Base-by-base conservation (phyloP, 2,888 invertebrate species). In the Heterodera filipjevi region DNA sequence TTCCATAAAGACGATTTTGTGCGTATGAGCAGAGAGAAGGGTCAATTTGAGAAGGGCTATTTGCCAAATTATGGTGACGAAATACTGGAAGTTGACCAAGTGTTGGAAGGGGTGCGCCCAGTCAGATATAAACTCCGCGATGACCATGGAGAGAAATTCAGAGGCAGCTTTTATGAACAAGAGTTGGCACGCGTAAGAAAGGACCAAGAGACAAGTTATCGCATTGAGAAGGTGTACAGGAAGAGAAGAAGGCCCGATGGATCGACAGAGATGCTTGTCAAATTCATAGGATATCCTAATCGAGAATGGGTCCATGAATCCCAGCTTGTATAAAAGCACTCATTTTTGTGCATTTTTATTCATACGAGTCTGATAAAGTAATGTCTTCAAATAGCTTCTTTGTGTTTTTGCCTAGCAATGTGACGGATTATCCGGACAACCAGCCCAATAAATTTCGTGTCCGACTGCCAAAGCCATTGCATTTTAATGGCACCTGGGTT, bases 401-500 rank as follows among this genome's bases (percentile, higher is more conserved):
- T 27, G 22, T 70, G 59, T 53, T 49, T 39, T 39, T 14, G 74
- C 35, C 35, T 74, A 39, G 39, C 39, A 39, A 39, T 39, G 39
- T 39, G 39, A 39, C 39, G 39, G 39, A 39, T 39, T 39, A 74
- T 35, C 46, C 74, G n/a, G 49, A 49, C 49, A 74, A 74, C 16
- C 39, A 39, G 46, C 74, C 46, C 35, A 74, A 74, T 27, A 74
- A 53, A 74, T 74, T 74, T 64, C 46, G 74, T 12, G 74, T 74
- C 14, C 74, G 46, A 30, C 27, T 74, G 27, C 74, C 74, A 14
- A 74, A 74, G 30, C 46, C 49, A 12, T 27, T 74, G 6, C 66
- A 74, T 49, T 74, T 74, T 53, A 74, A 74, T 35, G 74, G 74
- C 49, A 35, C 39, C 12, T 74, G 74, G 74, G 49, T 74, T 14